These are phyloP conservation scores for Notarius quadriscutis DNA, from an alignment of 2,113 vertebrate species.

Conservation along the genomic window DNA sequence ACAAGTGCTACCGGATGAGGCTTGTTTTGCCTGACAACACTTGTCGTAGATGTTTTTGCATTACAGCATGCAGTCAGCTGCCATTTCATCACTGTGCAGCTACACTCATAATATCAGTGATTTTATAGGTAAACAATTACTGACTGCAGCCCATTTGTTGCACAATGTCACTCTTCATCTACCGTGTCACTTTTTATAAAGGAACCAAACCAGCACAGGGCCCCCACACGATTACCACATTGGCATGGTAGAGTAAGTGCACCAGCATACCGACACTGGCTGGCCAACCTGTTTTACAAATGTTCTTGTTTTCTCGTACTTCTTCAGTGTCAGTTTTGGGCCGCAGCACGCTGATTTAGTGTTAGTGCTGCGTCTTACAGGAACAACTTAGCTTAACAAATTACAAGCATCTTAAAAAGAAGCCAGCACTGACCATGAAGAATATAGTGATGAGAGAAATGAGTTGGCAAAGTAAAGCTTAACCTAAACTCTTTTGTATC, in stretches of 20 bases:
- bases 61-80: not conserved
- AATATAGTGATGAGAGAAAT: constrained; percentile 51
- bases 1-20: too few species aligned
- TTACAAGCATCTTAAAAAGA: constrained; percentile 38
- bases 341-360: not conserved
- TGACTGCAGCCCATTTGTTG: not conserved
- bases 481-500: not conserved
- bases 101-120: not conserved
- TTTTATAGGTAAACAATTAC: not conserved
- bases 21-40: too few species aligned
- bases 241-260: too few species aligned
- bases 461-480: constrained; percentile 51
- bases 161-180: not conserved
- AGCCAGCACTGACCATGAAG: constrained; percentile 49
- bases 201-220: not conserved
- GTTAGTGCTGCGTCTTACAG: not conserved
- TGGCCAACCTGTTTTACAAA: not conserved
- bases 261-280: not conserved
- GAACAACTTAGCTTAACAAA: not conserved
- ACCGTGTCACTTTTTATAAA: not conserved
- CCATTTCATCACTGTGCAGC: not conserved
- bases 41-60: not conserved
- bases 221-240: not conserved
- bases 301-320: not conserved
- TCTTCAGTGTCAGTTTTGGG: not conserved